Conservation (phyloP, 1,140 invertebrate genomes). For the Bicyclus anynana region DNA sequence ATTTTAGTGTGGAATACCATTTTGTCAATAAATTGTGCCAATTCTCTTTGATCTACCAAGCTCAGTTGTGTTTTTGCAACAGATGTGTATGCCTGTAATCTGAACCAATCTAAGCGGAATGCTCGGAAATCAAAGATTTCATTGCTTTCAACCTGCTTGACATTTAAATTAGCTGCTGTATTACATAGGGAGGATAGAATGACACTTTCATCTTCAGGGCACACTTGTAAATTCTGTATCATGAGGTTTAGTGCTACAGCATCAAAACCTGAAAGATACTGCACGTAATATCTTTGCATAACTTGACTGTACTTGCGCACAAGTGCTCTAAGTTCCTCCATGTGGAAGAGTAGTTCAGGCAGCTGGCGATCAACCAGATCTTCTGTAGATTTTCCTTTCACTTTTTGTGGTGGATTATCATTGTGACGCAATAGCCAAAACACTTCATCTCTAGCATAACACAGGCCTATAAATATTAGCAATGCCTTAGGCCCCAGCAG, state of each 20-base stretch:
- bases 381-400: slow-evolving; percentile 90
- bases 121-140: slow-evolving; percentile 97
- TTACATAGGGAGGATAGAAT: slow-evolving; percentile 96
- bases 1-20: slow-evolving; percentile 98
- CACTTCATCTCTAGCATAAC: slow-evolving; percentile 97
- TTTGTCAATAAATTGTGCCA: slow-evolving; percentile 96
- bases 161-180: slow-evolving; percentile 90
- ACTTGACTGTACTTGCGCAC: slow-evolving; percentile 97
- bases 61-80: slow-evolving; percentile 89
- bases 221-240: slow-evolving; percentile 91
- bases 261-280: slow-evolving; percentile 97
- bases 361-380: slow-evolving; percentile 96
- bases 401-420: slow-evolving; percentile 93
- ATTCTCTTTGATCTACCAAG: slow-evolving; percentile 90
- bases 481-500: slow-evolving; percentile 97
- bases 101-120: slow-evolving; percentile 97
- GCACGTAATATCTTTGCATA: slow-evolving; percentile 98
- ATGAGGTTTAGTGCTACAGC: slow-evolving; percentile 94
- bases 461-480: slow-evolving; percentile 96
- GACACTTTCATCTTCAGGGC: slow-evolving; percentile 96
- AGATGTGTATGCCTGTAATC: slow-evolving; percentile 96
- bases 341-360: slow-evolving; percentile 98
- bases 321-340: slow-evolving; percentile 96
- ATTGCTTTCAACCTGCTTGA: slow-evolving; percentile 98
- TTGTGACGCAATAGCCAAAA: slow-evolving; percentile 97